Evolutionary conservation across 2,797 vertebrate genomes (phyloP).

Genomic region (Eutrigla gurnardus): DNA sequence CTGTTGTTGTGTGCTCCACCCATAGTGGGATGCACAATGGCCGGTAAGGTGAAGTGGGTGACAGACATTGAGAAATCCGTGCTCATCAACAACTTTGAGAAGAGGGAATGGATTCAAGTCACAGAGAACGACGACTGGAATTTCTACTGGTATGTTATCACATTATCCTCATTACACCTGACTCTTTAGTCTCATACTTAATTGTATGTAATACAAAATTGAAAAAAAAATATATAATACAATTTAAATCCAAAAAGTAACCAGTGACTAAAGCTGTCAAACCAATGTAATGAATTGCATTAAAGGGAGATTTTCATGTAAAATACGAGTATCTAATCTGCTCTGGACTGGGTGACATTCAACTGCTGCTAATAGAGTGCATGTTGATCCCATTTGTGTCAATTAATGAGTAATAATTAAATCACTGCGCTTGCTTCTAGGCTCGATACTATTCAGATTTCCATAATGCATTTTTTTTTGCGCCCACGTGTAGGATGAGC

Average conservation of each 20-base stretch:
- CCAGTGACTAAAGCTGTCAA: neutral
- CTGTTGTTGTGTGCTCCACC: constrained; percentile 62
- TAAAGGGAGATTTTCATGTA: too few species aligned
- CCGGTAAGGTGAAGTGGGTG: constrained; percentile 97
- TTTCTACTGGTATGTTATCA: constrained; percentile 92
- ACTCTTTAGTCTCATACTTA: neutral
- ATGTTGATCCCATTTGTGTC: neutral
- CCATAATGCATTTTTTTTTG: constrained; percentile 8
- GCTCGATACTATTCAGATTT: neutral
- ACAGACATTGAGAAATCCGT: constrained; percentile 99
- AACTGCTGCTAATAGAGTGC: neutral
- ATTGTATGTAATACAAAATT: too few species aligned
- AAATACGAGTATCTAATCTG: neutral
- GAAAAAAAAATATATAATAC: neutral
- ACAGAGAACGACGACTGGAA: constrained; percentile 97
- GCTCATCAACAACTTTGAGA: constrained; percentile 98
- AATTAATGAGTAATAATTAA: neutral
- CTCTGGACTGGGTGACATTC: neutral
- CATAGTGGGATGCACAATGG: constrained; percentile 86
- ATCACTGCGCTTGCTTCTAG: neutral
- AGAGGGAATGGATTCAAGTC: constrained; percentile 96
- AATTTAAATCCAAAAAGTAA: neutral
- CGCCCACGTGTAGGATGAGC: constrained; percentile 89
- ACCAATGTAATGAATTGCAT: neutral
- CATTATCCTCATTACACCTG: neutral